Conservation (phyloP, 2,888 invertebrate genomes). For the Alentia gelatinosa region DNA sequence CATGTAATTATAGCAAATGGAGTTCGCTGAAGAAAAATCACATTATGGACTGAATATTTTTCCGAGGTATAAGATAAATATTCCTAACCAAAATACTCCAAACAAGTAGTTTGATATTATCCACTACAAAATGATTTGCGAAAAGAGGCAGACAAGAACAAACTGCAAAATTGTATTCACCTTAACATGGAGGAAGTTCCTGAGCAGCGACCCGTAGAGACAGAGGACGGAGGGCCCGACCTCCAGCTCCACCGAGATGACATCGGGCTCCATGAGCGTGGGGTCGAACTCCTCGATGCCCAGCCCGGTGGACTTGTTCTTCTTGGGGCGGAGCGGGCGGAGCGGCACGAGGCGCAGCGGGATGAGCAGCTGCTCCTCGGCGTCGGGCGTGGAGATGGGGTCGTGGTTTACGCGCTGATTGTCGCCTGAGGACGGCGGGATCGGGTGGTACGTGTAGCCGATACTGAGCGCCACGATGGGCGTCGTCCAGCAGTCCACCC, state of each 20-base stretch:
- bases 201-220: constrained; percentile 94
- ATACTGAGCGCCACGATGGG: constrained; percentile 96
- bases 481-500: constrained; percentile 98
- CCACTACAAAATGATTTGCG: no score
- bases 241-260: constrained; percentile 94
- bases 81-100: no score
- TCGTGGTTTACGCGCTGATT: constrained; percentile 48
- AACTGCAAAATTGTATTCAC: no score
- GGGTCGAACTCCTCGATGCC: constrained; percentile 88
- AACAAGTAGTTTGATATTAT: no score
- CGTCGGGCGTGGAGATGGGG: constrained; percentile 94
- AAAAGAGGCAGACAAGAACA: no score
- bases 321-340: constrained; percentile 61
- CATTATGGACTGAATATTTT: no score
- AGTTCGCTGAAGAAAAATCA: no score
- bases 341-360: constrained; percentile 88
- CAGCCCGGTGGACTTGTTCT: constrained; percentile 8
- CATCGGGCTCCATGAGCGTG: constrained; percentile 90
- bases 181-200: constrained; percentile 93
- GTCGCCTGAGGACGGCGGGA: constrained; percentile 83
- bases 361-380: constrained; percentile 94
- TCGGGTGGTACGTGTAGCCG: constrained; percentile 94
- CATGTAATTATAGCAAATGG: no score
- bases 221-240: constrained; percentile 95
- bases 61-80: no score